Evolutionary conservation across 2,797 vertebrate genomes (phyloP).

Genomic region (Cheracebus regulus): DNA sequence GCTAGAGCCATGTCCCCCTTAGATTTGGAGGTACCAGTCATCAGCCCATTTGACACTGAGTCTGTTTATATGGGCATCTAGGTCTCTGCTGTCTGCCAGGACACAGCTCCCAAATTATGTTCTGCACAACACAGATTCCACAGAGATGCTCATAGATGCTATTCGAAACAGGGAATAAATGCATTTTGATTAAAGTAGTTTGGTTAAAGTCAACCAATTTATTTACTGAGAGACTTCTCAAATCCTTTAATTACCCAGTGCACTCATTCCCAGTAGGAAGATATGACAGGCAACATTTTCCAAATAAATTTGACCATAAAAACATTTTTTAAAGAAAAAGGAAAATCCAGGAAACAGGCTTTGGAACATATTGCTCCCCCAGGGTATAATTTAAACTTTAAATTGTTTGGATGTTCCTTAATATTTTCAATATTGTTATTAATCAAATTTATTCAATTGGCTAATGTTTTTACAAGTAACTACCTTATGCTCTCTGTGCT

Average conservation of each 20-base stretch:
- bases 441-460: not conserved
- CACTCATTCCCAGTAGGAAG: not conserved
- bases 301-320: not conserved
- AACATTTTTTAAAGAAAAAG: not conserved
- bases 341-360: not conserved
- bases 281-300: conserved; percentile 3
- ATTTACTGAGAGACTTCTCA: not conserved
- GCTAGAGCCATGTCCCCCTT: not conserved
- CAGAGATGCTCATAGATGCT: not conserved
- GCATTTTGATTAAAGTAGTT: not conserved
- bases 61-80: not conserved
- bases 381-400: not conserved
- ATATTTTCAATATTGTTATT: not conserved
- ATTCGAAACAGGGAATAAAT: not conserved
- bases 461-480: not conserved
- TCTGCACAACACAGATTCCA: not conserved
- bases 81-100: not conserved
- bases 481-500: not conserved
- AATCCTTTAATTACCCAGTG: not conserved
- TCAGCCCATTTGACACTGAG: not conserved
- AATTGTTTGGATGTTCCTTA: not conserved
- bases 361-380: not conserved
- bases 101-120: not conserved
- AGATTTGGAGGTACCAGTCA: not conserved
- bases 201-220: conserved; percentile 21